These are phyloP conservation scores for Salminus brasiliensis DNA, from an alignment of 2,113 vertebrate genomes.

Conservation along the genomic window DNA sequence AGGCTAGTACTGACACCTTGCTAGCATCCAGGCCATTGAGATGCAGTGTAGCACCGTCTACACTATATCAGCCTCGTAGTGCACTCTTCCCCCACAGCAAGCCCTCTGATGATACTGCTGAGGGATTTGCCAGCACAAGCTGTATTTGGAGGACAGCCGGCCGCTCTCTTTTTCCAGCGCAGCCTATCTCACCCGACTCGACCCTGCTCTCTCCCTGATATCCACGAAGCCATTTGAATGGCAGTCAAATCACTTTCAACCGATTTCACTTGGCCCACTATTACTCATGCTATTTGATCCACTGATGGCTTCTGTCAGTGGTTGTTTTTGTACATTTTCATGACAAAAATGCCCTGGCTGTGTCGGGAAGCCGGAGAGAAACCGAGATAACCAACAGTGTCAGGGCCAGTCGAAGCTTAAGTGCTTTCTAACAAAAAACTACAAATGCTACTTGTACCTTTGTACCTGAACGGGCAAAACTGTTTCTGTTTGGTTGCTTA, in stretches of 20 bases:
- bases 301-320: conserved; percentile 37
- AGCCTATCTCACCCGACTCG: conserved; percentile 48
- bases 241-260: conserved; percentile 71
- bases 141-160: not conserved
- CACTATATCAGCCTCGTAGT: conserved; percentile 12
- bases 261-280: conserved; percentile 62
- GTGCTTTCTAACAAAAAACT: too few species aligned
- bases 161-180: not conserved
- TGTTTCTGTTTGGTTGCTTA: too few species aligned
- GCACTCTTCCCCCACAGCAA: not conserved
- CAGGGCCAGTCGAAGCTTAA: too few species aligned
- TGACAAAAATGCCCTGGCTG: not conserved
- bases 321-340: conserved; percentile 30
- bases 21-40: conserved; percentile 25
- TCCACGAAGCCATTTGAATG: conserved; percentile 70
- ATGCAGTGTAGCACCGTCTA: conserved; percentile 15
- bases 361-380: conserved; percentile 34
- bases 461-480: too few species aligned
- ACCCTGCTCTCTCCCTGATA: conserved; percentile 49
- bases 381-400: not conserved
- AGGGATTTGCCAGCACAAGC: not conserved
- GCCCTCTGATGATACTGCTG: not conserved
- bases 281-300: conserved; percentile 53
- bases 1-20: conserved; percentile 65
- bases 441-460: not conserved